These are phyloP conservation scores for Phylloscopus trochilus DNA, from an alignment of 2,113 vertebrate species.

Conservation along the genomic window DNA sequence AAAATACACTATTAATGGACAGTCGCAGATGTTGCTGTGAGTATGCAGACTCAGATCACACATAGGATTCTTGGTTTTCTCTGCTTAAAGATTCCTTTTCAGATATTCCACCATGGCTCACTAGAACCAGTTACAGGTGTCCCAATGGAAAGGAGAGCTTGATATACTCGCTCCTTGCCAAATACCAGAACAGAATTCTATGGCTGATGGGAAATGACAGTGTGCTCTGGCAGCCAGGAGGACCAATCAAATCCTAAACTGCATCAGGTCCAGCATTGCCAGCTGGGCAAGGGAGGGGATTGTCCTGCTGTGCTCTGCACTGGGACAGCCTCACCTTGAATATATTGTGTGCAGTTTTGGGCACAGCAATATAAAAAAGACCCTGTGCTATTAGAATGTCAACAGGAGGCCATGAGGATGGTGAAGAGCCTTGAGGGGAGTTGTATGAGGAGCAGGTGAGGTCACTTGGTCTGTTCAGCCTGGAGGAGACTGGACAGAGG, in stretches of 20 bases:
- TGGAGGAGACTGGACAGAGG: not conserved
- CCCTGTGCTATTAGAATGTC: not conserved
- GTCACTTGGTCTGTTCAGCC: not conserved
- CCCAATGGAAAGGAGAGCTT: not conserved
- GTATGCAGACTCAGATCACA: not conserved
- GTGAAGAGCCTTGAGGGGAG: not conserved
- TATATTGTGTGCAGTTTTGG: not conserved
- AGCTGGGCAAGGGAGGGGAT: accelerated
- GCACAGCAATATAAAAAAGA: not conserved
- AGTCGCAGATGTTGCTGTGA: not conserved
- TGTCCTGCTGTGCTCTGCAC: not conserved
- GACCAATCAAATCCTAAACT: not conserved
- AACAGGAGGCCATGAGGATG: not conserved
- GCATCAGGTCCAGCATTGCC: not conserved
- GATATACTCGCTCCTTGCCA: not conserved
- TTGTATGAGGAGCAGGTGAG: accelerated
- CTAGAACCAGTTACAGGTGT: not conserved
- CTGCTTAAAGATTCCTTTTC: not conserved
- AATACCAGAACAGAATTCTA: not conserved
- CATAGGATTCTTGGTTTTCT: not conserved
- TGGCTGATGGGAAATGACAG: not conserved
- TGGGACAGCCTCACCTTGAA: not conserved
- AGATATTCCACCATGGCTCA: not conserved
- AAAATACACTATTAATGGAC: not conserved
- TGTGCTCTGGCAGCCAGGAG: not conserved